phyloP scores from a whole-genome alignment of 2,797 vertebrate species.

The Etheostoma perlongum region DNA sequence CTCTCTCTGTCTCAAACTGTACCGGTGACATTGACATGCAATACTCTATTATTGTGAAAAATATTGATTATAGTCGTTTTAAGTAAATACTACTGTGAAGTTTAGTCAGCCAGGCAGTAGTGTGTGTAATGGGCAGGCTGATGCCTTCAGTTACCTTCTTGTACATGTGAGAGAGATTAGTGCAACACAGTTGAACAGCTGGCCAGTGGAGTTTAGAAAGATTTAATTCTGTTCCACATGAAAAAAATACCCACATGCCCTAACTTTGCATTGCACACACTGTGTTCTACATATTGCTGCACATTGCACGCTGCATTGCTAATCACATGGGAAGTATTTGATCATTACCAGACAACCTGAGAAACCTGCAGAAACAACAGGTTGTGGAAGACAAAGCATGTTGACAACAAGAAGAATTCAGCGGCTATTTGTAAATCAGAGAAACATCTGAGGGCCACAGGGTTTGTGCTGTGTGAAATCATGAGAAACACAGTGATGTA shows the following conservation, averaged over 20 bases:
- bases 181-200: slow-evolving; percentile 51
- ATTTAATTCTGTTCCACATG: slow-evolving; percentile 40
- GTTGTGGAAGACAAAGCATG: not conserved
- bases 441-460: slow-evolving; percentile 28
- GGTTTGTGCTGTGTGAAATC: slow-evolving; percentile 38
- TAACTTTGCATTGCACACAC: slow-evolving; percentile 5
- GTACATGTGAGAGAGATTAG: slow-evolving; percentile 63
- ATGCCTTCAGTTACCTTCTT: slow-evolving; percentile 33
- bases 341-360: not conserved
- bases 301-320: not conserved
- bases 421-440: slow-evolving; percentile 44
- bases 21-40: not conserved
- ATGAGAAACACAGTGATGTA: slow-evolving; percentile 54
- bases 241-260: slow-evolving; percentile 17
- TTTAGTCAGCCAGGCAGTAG: slow-evolving; percentile 3
- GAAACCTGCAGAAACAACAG: slow-evolving; percentile 2
- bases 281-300: not conserved
- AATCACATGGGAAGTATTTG: not conserved
- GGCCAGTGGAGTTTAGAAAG: slow-evolving; percentile 48
- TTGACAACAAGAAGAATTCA: slow-evolving; percentile 28
- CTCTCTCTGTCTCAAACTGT: not conserved
- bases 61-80: not conserved
- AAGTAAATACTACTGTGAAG: slow-evolving; percentile 13
- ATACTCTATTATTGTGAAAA: not conserved
- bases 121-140: not conserved